Base-by-base conservation (phyloP, 2,888 invertebrate species). In the Theodoxus fluviatilis region DNA sequence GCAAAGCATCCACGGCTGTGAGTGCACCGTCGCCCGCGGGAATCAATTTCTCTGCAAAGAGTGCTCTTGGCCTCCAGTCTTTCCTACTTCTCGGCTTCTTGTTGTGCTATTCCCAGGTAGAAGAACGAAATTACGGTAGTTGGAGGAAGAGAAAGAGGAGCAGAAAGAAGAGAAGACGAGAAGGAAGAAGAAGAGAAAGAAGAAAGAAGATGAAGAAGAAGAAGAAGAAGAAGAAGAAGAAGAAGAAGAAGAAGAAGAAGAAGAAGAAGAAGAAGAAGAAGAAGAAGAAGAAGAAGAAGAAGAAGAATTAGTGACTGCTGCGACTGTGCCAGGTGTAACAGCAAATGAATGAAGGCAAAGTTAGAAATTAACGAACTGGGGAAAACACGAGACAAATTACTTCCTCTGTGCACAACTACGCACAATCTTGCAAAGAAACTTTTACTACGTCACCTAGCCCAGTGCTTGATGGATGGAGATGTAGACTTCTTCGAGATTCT, bases 221-320 rank as follows among this genome's bases (percentile, higher is more conserved):
- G n/a, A 43, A 22, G 28, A 43, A 25, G 28, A 43, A 37, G 22
- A 65, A 37, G 28, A 65, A 22, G 28, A 43, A 25, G 38, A 25
- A 33, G 22, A 22, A 33, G 28, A 25, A 38, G 22, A 22, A 37
- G 38, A 40, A 22, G 38, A 65, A 22, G 25, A 65, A 43, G 43
- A 43, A 65, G 22, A 25, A 65, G 25, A 43, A 25, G 43, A 43
- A 65, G 65, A 65, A 65, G 43, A 65, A 65, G 65, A 65, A 65
- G 22, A 25, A 65, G 12, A 43, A 22, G 22, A 43, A 22, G 43
- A 43, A 31, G 43, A 64, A 64, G 65, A 43, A 65, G 43, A 43
- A 65, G 65, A 65, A 43, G 37, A 63, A 55, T 43, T 55, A 22
- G n/a, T 7, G 18, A 55, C 6, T 55, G 25, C 6, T 55, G 57